Evolutionary conservation across 2,888 invertebrate genomes (phyloP).

Genomic region (Ochropleura leucogaster): DNA sequence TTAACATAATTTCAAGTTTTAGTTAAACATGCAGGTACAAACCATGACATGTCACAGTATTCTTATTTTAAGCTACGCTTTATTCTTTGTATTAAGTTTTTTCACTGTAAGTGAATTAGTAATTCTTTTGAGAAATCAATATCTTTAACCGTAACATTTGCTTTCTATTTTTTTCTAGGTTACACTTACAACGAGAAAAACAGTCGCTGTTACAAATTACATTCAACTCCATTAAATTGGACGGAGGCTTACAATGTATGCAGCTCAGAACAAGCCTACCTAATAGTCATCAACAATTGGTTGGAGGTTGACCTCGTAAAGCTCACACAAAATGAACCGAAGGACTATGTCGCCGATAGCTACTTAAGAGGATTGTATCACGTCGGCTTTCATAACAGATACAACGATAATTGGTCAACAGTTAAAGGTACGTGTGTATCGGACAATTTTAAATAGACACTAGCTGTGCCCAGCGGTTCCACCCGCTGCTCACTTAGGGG

Average conservation of each 20-base stretch:
- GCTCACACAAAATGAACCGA: background rate
- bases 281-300: conserved; percentile 21
- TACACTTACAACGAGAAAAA: conserved; percentile 12
- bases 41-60: too few relatives aligned
- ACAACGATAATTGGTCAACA: conserved; percentile 28
- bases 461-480: too few relatives aligned
- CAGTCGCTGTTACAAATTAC: conserved; percentile 30
- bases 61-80: too few relatives aligned
- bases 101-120: too few relatives aligned
- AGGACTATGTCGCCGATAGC: background rate
- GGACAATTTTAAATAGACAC: background rate
- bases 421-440: conserved; percentile 18
- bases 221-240: conserved; percentile 28
- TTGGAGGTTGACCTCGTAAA: conserved; percentile 22
- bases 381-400: conserved; percentile 28
- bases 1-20: too few relatives aligned
- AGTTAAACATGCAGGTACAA: too few relatives aligned
- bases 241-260: conserved; percentile 38
- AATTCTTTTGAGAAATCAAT: too few relatives aligned
- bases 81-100: too few relatives aligned
- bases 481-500: too few relatives aligned
- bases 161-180: conserved; percentile 4
- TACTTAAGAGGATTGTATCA: conserved; percentile 42
- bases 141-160: background rate
- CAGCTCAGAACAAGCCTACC: conserved; percentile 36